phyloP scores from a whole-genome alignment of 1,140 invertebrate genomes.

The Solenopsis invicta region DNA sequence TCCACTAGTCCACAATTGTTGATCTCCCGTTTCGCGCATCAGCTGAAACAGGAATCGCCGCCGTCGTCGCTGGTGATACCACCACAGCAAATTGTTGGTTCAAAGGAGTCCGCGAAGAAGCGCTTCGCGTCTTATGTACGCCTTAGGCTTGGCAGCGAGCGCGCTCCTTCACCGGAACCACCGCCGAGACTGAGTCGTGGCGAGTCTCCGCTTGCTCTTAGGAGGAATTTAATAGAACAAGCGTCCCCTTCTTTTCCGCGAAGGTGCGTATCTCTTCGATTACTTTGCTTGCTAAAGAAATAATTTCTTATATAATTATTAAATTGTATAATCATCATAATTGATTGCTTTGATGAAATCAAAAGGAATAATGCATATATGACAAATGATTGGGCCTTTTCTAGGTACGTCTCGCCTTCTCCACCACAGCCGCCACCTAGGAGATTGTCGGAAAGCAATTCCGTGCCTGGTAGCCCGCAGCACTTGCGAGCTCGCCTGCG shows the following conservation, averaged over 20 bases:
- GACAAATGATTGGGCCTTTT: conserved; percentile 28
- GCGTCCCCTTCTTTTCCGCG: conserved; percentile 87
- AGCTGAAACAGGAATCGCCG: conserved; percentile 82
- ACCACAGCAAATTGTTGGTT: conserved; percentile 68
- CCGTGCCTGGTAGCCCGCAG: conserved; percentile 91
- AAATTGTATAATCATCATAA: conserved; percentile 4
- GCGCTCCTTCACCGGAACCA: conserved; percentile 89
- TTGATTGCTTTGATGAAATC: neutral
- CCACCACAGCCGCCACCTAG: conserved; percentile 89
- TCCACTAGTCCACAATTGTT: conserved; percentile 84
- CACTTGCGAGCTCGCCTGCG: conserved; percentile 90
- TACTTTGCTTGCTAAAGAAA: neutral
- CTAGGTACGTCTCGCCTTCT: conserved; percentile 90
- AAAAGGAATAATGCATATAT: neutral
- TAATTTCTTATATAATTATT: conserved; percentile 22
- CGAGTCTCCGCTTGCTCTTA: conserved; percentile 89
- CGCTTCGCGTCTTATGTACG: conserved; percentile 93
- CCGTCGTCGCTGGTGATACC: conserved; percentile 68
- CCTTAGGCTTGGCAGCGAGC: conserved; percentile 85
- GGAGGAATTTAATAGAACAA: conserved; percentile 88
- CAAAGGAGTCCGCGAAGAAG: conserved; percentile 86
- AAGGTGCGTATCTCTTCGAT: conserved; percentile 85
- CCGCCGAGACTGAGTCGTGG: conserved; percentile 90
- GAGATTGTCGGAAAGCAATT: conserved; percentile 89
- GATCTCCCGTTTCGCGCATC: conserved; percentile 84